Evolutionary conservation across 2,113 vertebrate species (phyloP), one percentile per base, ranked within the genome.

Genomic region (Pelodiscus sinensis): DNA sequence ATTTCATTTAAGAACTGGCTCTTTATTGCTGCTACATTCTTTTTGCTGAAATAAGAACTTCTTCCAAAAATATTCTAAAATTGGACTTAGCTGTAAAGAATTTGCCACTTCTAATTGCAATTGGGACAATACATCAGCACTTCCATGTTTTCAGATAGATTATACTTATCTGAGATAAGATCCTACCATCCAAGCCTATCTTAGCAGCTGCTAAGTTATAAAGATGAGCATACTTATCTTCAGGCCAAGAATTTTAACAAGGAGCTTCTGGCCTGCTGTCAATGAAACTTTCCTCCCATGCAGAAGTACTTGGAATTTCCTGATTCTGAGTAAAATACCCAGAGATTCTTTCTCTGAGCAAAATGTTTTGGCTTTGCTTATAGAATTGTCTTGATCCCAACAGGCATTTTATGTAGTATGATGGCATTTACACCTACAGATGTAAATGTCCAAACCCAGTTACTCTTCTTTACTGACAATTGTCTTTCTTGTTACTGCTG

Each of bases 221-320:
- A 71, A 94, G 60, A 95, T 88, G 89, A 94, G 90, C 79, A 94
- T 3, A 1, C 87, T 82, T 14, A 0, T 87, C 55, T 87, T 62
- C 54, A 86, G 84, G 87, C 96, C 94, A 92, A 96, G 94, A 93
- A 96, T 96, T 92, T 95, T 94, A 87, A 94, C 94, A 78, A 87
- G 91, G 82, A 95, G 93, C 78, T 94, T 81, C 90, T 97, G 96
- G 90, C 93, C 96, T 85, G 31, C 38, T 92, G 94, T 92, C 88
- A 95, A 90, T 90, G 92, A 93, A 92, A 93, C 94, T 90, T 90
- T 92, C 25, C 87, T 87, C 54, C 93, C 60, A 13, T 91, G 52
- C 86, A 93, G 87, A 84, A 94, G 89, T 88, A 95, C 73, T 18
- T 87, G 78, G 84, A 95, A 93, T 92, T 94, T 96, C 91, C 85